Conservation (phyloP, 2,113 vertebrate genomes). For the Paratilapia polleni region DNA sequence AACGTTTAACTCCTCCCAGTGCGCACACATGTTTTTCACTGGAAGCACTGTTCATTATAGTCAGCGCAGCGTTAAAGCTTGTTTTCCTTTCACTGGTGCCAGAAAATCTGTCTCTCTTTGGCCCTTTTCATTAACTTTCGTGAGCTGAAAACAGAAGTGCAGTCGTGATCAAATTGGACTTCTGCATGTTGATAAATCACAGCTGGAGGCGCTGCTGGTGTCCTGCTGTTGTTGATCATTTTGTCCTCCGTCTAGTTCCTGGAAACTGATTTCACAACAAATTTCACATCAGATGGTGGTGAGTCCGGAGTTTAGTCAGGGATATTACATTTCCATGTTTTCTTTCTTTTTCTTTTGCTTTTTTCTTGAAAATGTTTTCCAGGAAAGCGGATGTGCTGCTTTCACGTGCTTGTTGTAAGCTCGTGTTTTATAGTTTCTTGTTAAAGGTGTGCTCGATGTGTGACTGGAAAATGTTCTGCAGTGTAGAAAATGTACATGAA, state of each 20-base stretch:
- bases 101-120: neutral
- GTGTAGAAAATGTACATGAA: no score
- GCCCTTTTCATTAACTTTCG: fast-evolving
- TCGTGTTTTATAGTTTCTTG: neutral
- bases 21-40: no score
- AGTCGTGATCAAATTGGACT: neutral
- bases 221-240: neutral
- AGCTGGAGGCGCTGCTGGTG: no score
- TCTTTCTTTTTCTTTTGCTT: no score
- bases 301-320: neutral
- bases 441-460: neutral
- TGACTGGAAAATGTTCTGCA: neutral
- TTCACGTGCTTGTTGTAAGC: no score
- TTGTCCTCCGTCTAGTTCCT: constrained; percentile 24
- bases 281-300: neutral
- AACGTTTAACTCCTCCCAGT: constrained; percentile 48
- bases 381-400: no score
- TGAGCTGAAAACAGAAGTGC: neutral
- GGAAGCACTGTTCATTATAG: neutral
- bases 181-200: neutral
- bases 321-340: neutral
- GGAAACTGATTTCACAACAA: constrained; percentile 33
- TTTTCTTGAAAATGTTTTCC: no score
- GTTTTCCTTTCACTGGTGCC: neutral
- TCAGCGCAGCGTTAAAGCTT: neutral